phyloP scores from a whole-genome alignment of 2,113 vertebrate genomes.

The Cynocephalus volans region DNA sequence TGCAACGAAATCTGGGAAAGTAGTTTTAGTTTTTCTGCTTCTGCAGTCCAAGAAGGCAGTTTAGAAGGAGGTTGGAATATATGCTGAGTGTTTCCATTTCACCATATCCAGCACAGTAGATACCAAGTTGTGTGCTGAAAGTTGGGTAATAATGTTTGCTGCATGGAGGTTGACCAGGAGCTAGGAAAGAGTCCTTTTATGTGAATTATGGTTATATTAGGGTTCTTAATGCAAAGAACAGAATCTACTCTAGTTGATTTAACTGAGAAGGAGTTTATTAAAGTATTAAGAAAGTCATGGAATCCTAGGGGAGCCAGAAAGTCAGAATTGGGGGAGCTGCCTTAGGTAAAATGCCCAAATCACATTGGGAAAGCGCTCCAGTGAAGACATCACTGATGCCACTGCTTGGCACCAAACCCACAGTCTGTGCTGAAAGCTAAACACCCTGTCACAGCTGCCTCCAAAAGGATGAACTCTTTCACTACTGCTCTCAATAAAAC shows the following conservation, averaged over 20 bases:
- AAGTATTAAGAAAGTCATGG: background rate
- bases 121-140: background rate
- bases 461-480: background rate
- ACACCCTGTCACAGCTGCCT: background rate
- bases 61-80: background rate
- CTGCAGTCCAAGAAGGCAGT: background rate
- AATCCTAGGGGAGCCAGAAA: constrained; percentile 20
- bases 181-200: background rate
- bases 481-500: background rate
- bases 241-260: background rate
- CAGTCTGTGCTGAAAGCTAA: background rate
- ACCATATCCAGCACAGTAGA: background rate
- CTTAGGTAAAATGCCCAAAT: background rate
- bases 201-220: background rate
- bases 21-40: background rate
- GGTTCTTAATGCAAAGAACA: background rate
- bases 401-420: background rate
- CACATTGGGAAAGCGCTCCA: background rate
- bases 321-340: background rate
- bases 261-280: background rate
- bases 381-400: background rate
- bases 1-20: background rate
- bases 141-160: background rate
- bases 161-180: background rate
- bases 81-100: background rate